Evolutionary conservation across 2,888 invertebrate genomes (phyloP).

Genomic region (Exocentrus adspersus): DNA sequence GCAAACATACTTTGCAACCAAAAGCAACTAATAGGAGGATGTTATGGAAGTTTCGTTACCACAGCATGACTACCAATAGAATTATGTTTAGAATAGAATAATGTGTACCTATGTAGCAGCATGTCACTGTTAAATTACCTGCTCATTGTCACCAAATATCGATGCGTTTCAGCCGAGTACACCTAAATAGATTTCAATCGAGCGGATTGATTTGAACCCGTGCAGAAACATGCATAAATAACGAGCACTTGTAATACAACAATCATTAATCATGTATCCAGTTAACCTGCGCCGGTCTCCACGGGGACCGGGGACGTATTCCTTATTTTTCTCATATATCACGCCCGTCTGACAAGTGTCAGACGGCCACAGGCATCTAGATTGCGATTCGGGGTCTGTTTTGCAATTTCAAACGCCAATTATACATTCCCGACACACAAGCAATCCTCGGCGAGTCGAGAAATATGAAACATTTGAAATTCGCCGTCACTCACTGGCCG

Average conservation of each 20-base stretch:
- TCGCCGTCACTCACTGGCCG: constrained; percentile 57
- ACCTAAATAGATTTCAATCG: constrained; percentile 42
- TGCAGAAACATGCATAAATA: constrained; percentile 47
- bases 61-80: no score
- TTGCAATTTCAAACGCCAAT: constrained; percentile 62
- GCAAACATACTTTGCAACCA: no score
- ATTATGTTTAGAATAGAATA: no score
- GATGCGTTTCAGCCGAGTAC: not conserved
- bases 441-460: constrained; percentile 62
- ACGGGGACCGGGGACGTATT: constrained; percentile 54
- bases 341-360: constrained; percentile 59
- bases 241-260: constrained; percentile 50
- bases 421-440: constrained; percentile 63
- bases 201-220: constrained; percentile 40
- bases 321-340: constrained; percentile 63
- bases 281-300: constrained; percentile 53
- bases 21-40: no score
- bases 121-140: no score
- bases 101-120: no score
- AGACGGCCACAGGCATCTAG: constrained; percentile 50
- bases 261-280: constrained; percentile 58
- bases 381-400: constrained; percentile 46
- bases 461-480: constrained; percentile 62
- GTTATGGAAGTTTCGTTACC: no score
- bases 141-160: not conserved